A percentile compares a stretch with the other conserved stretches of the same genome.
These are phyloP conservation scores for Abrostola triplasia DNA, from an alignment of 2,888 invertebrate genomes.

Conservation along the genomic window DNA sequence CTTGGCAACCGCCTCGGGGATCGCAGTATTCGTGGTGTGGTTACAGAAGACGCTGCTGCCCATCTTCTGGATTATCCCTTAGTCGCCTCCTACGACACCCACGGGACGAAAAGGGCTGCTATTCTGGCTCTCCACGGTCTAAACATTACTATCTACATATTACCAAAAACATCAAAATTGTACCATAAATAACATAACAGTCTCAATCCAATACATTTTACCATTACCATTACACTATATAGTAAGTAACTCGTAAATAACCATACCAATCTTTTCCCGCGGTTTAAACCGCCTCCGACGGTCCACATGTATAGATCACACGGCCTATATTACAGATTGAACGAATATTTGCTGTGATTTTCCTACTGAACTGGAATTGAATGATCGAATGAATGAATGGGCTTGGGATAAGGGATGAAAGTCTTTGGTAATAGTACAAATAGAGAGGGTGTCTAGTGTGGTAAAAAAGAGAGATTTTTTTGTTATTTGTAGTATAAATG, in stretches of 20 bases:
- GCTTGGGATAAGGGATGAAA: slow-evolving; percentile 3
- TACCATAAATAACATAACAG: background rate
- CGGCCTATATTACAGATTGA: slow-evolving; percentile 24
- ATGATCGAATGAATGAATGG: slow-evolving; percentile 2
- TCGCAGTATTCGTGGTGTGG: too few relatives aligned
- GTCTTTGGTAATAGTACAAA: background rate
- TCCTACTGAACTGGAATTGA: slow-evolving; percentile 9
- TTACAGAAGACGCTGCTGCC: too few relatives aligned
- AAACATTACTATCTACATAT: too few relatives aligned
- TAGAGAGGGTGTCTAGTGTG: background rate
- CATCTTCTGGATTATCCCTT: too few relatives aligned
- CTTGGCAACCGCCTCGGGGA: too few relatives aligned
- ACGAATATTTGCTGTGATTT: slow-evolving; percentile 33
- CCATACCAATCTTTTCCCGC: slow-evolving; percentile 24
- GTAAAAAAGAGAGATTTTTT: too few relatives aligned
- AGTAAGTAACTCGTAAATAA: background rate
- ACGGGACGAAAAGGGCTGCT: too few relatives aligned
- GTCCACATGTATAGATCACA: slow-evolving; percentile 31
- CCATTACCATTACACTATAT: slow-evolving; percentile 11
- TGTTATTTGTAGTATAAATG: too few relatives aligned
- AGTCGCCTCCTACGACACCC: too few relatives aligned
- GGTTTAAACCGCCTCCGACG: slow-evolving; percentile 37
- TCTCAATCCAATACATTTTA: slow-evolving; percentile 20
- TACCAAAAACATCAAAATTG: background rate
- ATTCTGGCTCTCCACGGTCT: too few relatives aligned